Conservation (phyloP, 2,797 vertebrate genomes). For the Acipenser oxyrinchus region DNA sequence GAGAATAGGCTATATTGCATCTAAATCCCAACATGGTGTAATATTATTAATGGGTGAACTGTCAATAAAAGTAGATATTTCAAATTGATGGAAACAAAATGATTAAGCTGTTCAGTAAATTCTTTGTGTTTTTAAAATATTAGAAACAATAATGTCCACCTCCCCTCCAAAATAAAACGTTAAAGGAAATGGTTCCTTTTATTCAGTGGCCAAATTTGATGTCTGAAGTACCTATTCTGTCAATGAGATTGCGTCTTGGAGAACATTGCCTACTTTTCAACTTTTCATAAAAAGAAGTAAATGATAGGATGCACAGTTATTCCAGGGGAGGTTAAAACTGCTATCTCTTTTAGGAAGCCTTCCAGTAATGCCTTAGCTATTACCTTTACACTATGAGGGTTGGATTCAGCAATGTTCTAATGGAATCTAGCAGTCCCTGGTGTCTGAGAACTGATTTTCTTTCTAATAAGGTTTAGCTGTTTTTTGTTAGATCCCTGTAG, state of each 20-base stretch:
- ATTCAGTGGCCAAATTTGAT: neutral
- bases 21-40: too few relatives aligned
- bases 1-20: too few relatives aligned
- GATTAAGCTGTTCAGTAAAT: too few relatives aligned
- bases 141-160: too few relatives aligned
- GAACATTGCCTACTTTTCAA: neutral
- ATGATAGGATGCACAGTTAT: neutral
- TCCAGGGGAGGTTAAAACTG: neutral
- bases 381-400: constrained; percentile 22
- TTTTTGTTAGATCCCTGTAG: constrained; percentile 77
- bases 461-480: constrained; percentile 83
- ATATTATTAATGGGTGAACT: too few relatives aligned
- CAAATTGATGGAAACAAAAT: too few relatives aligned
- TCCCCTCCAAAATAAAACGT: neutral
- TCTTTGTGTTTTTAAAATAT: too few relatives aligned
- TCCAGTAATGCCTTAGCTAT: neutral
- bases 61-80: too few relatives aligned
- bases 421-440: constrained; percentile 62
- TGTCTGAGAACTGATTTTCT: constrained; percentile 76
- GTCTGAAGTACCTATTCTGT: neutral
- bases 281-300: neutral
- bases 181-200: neutral
- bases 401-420: constrained; percentile 55
- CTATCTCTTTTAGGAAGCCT: neutral
- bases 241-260: neutral